These are phyloP conservation scores for Gephyroberyx darwinii DNA, from an alignment of 2,797 vertebrate genomes.

Conservation along the genomic window DNA sequence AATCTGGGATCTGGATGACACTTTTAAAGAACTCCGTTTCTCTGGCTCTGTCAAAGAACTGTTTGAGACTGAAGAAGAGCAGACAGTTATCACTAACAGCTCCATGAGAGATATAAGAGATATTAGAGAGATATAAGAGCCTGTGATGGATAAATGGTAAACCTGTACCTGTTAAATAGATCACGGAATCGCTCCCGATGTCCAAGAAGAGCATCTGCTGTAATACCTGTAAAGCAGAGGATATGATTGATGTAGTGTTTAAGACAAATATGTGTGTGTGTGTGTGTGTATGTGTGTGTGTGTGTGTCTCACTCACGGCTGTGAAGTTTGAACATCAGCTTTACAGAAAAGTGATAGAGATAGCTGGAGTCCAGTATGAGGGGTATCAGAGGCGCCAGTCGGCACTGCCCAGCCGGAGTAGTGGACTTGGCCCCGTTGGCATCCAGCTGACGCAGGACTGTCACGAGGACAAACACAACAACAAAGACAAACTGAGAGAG, in stretches of 20 bases:
- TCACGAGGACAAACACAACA: background rate
- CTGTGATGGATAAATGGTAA: background rate
- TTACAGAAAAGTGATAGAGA: slow-evolving; percentile 95
- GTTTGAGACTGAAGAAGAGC: slow-evolving; percentile 83
- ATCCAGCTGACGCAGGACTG: slow-evolving; percentile 81
- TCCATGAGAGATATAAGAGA: background rate
- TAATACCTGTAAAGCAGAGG: slow-evolving; percentile 82
- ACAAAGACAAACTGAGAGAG: background rate
- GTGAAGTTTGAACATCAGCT: slow-evolving; percentile 95
- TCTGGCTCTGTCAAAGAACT: slow-evolving; percentile 93
- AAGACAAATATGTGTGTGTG: background rate
- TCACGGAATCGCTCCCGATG: slow-evolving; percentile 95
- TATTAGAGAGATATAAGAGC: background rate
- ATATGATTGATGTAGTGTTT: background rate
- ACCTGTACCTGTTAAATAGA: slow-evolving; percentile 89
- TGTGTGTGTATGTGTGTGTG: background rate
- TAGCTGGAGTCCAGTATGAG: slow-evolving; percentile 95
- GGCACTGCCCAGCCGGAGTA: slow-evolving; percentile 89
- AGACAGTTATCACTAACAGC: slow-evolving; percentile 6
- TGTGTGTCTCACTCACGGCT: slow-evolving; percentile 86
- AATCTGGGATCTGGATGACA: slow-evolving; percentile 93
- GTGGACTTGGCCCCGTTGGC: slow-evolving; percentile 76
- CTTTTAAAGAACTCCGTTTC: slow-evolving; percentile 96
- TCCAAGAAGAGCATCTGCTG: slow-evolving; percentile 90
- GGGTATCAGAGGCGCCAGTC: slow-evolving; percentile 92